Percentiles rank a stretch among this genome's conserved stretches.
phyloP scores from a whole-genome alignment of 2,888 invertebrate species.

The Horisme vitalbata region DNA sequence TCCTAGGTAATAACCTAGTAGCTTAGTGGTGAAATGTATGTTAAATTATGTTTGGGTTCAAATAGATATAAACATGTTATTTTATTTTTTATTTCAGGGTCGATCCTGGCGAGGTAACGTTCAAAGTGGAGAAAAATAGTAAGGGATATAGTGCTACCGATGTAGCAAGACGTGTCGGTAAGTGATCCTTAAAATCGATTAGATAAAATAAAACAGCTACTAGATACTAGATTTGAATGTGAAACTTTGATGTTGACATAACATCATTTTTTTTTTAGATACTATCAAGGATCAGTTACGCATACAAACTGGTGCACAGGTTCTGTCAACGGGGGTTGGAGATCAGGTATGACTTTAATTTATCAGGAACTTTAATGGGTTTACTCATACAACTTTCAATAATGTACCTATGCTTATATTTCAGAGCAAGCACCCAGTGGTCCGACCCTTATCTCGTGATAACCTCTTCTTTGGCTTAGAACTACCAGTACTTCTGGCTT shows the following conservation, averaged over 20 bases:
- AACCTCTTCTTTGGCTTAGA: conserved; percentile 56
- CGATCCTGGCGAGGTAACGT: conserved; percentile 89
- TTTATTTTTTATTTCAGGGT: conserved; percentile 83
- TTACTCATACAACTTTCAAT: not conserved
- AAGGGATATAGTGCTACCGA: conserved; percentile 86
- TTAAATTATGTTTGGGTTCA: not conserved
- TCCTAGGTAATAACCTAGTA: conserved; percentile 76
- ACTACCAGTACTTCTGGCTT: conserved; percentile 61
- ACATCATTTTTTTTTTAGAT: conserved; percentile 49
- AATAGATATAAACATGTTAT: conserved; percentile 12
- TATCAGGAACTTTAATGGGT: no score
- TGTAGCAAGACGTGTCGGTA: conserved; percentile 86
- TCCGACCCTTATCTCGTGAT: conserved; percentile 52
- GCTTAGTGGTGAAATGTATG: conserved; percentile 12
- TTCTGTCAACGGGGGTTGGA: conserved; percentile 89
- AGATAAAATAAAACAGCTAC: no score
- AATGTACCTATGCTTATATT: conserved; percentile 30
- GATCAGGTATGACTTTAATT: conserved; percentile 87
- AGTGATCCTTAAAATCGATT: no score
- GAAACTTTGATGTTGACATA: no score
- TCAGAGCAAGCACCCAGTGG: conserved; percentile 69
- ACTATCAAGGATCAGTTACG: conserved; percentile 86
- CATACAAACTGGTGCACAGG: conserved; percentile 85
- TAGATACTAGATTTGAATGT: no score
- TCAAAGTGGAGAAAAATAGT: conserved; percentile 86